Evolutionary conservation across 2,113 vertebrate genomes (phyloP).

Genomic region (Hyaena hyaena): DNA sequence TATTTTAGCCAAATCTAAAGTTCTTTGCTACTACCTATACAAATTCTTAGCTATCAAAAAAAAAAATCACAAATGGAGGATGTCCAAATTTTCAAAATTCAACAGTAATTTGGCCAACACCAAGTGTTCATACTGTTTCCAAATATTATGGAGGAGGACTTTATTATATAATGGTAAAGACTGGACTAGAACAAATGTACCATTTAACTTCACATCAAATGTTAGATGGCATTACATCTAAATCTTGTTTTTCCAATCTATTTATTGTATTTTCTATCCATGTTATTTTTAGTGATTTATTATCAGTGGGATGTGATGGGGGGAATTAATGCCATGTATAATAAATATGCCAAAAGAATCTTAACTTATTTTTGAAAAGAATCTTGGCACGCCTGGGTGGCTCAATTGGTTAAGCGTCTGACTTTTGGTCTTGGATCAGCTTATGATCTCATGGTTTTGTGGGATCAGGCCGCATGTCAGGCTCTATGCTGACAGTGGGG

Average conservation of each 20-base stretch:
- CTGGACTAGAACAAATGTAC: background rate
- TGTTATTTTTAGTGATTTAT: constrained; percentile 14
- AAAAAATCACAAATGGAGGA: background rate
- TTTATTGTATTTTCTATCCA: background rate
- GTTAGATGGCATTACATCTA: background rate
- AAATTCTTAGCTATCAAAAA: background rate
- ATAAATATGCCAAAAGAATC: constrained; percentile 13
- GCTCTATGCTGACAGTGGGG: no score
- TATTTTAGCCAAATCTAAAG: constrained; percentile 30
- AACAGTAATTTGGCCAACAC: background rate
- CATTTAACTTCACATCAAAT: background rate
- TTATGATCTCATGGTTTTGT: no score
- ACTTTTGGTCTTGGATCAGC: no score
- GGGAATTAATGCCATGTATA: background rate
- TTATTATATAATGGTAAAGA: background rate
- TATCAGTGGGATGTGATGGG: fast-evolving
- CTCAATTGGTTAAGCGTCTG: no score
- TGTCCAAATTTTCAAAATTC: constrained; percentile 6
- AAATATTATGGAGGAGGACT: background rate
- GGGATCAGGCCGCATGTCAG: no score
- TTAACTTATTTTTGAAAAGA: background rate
- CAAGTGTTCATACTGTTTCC: background rate
- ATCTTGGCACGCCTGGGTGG: no score
- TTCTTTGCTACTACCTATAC: background rate
- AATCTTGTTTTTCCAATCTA: background rate